These are phyloP conservation scores for Anodontia alba DNA, from an alignment of 2,888 invertebrate genomes.

Conservation along the genomic window DNA sequence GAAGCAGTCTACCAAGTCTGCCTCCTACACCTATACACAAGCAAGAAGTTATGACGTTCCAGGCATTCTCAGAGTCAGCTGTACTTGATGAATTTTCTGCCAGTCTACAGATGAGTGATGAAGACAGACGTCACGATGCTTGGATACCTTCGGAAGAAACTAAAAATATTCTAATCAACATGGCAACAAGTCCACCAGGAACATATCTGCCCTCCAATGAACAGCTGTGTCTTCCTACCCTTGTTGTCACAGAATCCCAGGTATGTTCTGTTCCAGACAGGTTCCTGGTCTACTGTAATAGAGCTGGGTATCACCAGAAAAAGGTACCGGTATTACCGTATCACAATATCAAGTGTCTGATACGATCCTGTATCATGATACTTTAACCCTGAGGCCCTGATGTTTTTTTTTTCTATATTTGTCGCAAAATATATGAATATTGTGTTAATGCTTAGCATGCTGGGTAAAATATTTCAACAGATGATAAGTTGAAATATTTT, in stretches of 20 bases:
- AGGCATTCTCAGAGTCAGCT: slow-evolving; percentile 34
- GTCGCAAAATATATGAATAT: too few relatives aligned
- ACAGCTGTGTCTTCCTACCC: slow-evolving; percentile 93
- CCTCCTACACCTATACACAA: slow-evolving; percentile 48
- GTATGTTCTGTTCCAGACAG: slow-evolving; percentile 86
- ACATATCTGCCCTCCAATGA: slow-evolving; percentile 90
- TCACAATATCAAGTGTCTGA: too few relatives aligned
- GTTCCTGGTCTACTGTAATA: too few relatives aligned
- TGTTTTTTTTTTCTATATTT: too few relatives aligned
- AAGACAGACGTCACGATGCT: slow-evolving; percentile 82
- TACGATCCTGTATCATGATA: too few relatives aligned
- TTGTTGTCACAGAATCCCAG: slow-evolving; percentile 92
- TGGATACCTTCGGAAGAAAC: slow-evolving; percentile 94
- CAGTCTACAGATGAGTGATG: slow-evolving; percentile 81
- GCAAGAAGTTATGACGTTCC: slow-evolving; percentile 38
- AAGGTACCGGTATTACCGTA: too few relatives aligned
- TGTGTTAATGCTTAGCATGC: too few relatives aligned
- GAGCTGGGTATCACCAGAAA: too few relatives aligned
- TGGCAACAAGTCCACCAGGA: slow-evolving; percentile 89
- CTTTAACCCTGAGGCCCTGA: too few relatives aligned
- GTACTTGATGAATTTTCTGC: slow-evolving; percentile 74
- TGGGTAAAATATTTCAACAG: too few relatives aligned
- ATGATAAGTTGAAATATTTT: too few relatives aligned
- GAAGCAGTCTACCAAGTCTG: background rate
- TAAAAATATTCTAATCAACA: slow-evolving; percentile 87